Conservation (phyloP, 2,888 invertebrate genomes). For the Barypeithes pellucidus region DNA sequence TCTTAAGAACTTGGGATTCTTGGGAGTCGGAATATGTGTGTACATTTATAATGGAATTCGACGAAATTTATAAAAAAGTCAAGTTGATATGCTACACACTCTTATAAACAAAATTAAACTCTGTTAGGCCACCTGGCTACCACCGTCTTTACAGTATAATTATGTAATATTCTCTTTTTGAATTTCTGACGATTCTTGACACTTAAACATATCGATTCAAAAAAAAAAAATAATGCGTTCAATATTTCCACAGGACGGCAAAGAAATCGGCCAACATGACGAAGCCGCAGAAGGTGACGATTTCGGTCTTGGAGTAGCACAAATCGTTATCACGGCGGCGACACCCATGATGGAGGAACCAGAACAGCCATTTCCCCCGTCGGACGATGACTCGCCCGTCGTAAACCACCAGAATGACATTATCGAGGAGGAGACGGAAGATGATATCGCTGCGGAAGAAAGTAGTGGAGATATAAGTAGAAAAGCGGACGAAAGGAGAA, state of each 20-base stretch:
- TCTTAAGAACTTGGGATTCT: too few species aligned
- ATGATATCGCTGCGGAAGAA: slow-evolving; percentile 43
- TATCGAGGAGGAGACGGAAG: slow-evolving; percentile 51
- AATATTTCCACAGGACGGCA: slow-evolving; percentile 36
- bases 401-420: slow-evolving; percentile 48
- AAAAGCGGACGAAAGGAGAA: neutral
- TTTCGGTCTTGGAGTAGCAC: slow-evolving; percentile 86
- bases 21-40: too few species aligned
- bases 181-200: too few species aligned
- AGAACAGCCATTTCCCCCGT: slow-evolving; percentile 84
- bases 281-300: slow-evolving; percentile 68
- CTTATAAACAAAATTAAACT: too few species aligned
- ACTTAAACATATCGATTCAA: neutral
- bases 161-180: too few species aligned
- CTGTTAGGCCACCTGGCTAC: too few species aligned
- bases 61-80: too few species aligned
- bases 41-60: too few species aligned
- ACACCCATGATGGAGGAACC: slow-evolving; percentile 93
- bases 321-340: slow-evolving; percentile 94
- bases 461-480: neutral
- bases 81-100: too few species aligned
- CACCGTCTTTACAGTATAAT: too few species aligned
- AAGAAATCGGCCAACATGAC: slow-evolving; percentile 32
- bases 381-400: slow-evolving; percentile 66
- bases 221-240: too few species aligned